Conservation (phyloP, 2,113 vertebrate genomes). For the Odobenus rosmarus region DNA sequence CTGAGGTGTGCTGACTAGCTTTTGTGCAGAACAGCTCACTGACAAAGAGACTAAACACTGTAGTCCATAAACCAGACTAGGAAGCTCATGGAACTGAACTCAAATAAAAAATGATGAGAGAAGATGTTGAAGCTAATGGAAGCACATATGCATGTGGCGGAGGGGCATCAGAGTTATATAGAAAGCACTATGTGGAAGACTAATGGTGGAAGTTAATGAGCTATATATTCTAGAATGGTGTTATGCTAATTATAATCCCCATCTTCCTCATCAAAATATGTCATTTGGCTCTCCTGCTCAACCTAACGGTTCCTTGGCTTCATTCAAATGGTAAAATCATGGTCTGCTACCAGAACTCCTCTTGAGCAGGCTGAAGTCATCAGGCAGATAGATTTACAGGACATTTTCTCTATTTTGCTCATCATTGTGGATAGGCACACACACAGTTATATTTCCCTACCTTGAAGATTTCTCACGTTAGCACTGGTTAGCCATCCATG, state of each 20-base stretch:
- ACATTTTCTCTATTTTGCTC: not conserved
- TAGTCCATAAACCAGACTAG: not conserved
- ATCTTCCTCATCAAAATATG: not conserved
- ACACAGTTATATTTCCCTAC: not conserved
- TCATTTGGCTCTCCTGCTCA: not conserved
- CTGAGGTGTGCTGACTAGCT: rapidly evolving
- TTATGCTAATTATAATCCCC: not conserved
- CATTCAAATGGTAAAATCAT: not conserved
- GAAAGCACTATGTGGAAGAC: not conserved
- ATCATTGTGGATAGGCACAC: not conserved
- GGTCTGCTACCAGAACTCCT: not conserved
- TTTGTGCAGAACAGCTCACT: not conserved
- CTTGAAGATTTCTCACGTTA: not conserved
- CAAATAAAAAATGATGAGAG: not conserved
- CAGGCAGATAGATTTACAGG: not conserved
- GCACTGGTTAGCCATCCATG: not conserved
- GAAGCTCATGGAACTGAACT: not conserved
- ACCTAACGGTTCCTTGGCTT: not conserved
- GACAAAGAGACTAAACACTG: not conserved
- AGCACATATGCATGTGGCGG: rapidly evolving
- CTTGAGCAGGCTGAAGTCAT: not conserved
- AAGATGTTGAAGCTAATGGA: not conserved
- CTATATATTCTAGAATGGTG: not conserved
- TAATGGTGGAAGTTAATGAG: not conserved
- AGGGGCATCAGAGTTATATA: not conserved